Base-by-base conservation (phyloP, 2,888 invertebrate genomes). In the Cerastis leucographa region DNA sequence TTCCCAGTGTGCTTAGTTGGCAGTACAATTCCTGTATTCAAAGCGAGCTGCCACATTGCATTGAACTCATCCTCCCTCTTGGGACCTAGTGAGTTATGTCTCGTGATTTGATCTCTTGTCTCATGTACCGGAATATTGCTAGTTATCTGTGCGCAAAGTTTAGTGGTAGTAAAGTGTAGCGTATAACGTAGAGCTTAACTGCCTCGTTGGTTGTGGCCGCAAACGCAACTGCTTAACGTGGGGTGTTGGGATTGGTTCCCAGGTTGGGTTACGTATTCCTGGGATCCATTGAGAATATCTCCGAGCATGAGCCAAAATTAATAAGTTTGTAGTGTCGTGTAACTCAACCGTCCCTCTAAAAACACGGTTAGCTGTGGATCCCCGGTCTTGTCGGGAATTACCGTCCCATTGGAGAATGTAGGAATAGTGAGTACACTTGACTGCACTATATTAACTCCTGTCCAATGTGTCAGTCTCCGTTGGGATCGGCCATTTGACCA, bases 1-100 rank as follows among this genome's bases (percentile, higher is more conserved):
- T 40, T 59, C 74, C 49, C 73, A 79, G 22, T 49, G 19, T 19
- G 22, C 65, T 64, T 14, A 65, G 14, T 62, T 42, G n/a, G 35
- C 59, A 68, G 40, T 71, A 67, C 22, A 54, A 25, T 67, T 67
- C 14, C 25, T 46, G 65, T 29, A 68, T 69, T 46, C 44, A 75
- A 81, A 75, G 49, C 61, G 14, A 70, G 9, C 69, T 75, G 62
- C 19, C 67, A 46, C n/a, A n/a, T 25, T 51, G 61, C 61, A 42
- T 46, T 74, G 11, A 80, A 67, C 81, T 74, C 29, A 29, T 29
- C 46, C 25, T 29, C 35, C 14, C 74, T 42, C 79, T 11, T 17
- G 81, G 62, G 79, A 74, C 25, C 14, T 3, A 25, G 29, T 29
- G 46, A 42, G 29, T 54, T 67, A 42, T 42, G 40, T 62, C 54